Evolutionary conservation across 2,113 vertebrate genomes (phyloP).

Genomic region (Cettia cetti): DNA sequence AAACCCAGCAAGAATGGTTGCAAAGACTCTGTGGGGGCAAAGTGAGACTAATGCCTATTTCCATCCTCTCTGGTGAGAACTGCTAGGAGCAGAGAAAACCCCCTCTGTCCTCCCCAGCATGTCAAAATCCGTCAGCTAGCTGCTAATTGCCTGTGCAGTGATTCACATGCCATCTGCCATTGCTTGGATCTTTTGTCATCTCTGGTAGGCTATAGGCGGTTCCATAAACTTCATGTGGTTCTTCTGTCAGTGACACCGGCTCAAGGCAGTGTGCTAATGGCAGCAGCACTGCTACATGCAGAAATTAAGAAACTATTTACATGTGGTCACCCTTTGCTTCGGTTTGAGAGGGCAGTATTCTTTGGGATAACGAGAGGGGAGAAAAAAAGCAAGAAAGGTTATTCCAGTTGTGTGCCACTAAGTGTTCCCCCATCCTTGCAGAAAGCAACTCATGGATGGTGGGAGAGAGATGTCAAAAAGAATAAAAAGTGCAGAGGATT

Average conservation of each 20-base stretch:
- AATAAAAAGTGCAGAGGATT: neutral
- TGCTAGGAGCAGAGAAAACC: conserved; percentile 43
- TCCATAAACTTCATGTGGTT: conserved; percentile 18
- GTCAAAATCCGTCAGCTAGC: conserved; percentile 58
- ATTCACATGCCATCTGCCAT: conserved; percentile 64
- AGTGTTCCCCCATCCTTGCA: neutral
- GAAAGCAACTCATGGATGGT: neutral
- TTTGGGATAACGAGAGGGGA: neutral
- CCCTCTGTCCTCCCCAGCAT: conserved; percentile 20
- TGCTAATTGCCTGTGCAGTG: conserved; percentile 61
- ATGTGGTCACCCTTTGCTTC: neutral
- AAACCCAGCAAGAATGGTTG: neutral
- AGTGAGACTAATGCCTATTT: conserved; percentile 42
- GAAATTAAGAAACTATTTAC: neutral
- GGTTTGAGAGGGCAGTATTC: neutral
- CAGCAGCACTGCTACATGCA: neutral
- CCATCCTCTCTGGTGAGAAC: conserved; percentile 34
- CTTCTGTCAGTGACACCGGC: conserved; percentile 5
- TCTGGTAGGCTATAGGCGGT: neutral
- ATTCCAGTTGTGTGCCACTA: neutral
- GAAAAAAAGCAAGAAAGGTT: neutral
- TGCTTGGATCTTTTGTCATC: conserved; percentile 41
- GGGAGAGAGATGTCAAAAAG: neutral
- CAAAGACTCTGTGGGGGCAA: conserved; percentile 6
- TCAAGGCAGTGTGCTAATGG: neutral